Evolutionary conservation across 2,113 vertebrate genomes (phyloP), one percentile per base, ranked within the genome.

Genomic region (Xiphorhynchus elegans): DNA sequence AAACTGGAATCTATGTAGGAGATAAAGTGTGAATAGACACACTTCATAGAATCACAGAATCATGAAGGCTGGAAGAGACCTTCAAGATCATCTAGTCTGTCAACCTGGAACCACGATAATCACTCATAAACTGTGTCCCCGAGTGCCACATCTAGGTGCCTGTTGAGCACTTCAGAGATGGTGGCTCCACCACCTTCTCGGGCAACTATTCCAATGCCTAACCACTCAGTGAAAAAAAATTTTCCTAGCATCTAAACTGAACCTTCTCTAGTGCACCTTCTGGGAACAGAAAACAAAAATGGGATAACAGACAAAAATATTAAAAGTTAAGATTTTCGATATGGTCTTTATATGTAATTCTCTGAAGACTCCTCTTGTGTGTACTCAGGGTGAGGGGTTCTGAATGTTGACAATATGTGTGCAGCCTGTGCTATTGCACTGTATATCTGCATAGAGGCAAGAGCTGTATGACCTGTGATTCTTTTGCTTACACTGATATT

Each of bases 321-420:
- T 81, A 50, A 62, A 85, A 72, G 23, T 72, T 63, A 21, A 49
- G 19, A 49, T 59, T 58, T 64, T 74, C 20, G 26, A 9, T 40
- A 5, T 66, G 16, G 3, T 29, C 23, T 56, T 62, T 59, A 6
- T 63, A 3, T 29, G 29, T 84, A 50, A 35, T 64, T 55, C 20
- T 31, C 17, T 28, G 68, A 35, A 87, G 44, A 23, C 39, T 80
- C 47, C 18, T 84, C 33, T 46, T 13, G 15, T n/a, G 12, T 2
- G 1, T 44, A 25, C 10, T 29, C 0, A 0, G 21, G 13, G 29
- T 24, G 15, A 9, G 3, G 3, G 2, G 3, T 53, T 20, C 33
- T 72, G 28, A 20, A 13, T 44, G 14, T 64, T 56, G 47, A 2
- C 46, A 55, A 21, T 15, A 13, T 0, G 0, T 28, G 13, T 68